Conservation (phyloP, 2,113 vertebrate genomes). For the Cygnus atratus region DNA sequence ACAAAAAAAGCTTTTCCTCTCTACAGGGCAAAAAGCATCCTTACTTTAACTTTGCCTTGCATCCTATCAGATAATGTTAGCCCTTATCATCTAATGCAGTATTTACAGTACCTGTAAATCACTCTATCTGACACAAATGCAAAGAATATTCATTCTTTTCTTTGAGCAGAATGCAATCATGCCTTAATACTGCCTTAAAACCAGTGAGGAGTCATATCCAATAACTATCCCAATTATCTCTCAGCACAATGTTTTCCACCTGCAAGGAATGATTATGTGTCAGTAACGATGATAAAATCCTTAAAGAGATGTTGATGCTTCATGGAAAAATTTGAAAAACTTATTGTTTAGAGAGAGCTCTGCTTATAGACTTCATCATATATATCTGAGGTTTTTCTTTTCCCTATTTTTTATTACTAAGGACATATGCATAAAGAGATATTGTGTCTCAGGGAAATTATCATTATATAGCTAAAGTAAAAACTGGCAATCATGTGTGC, state of each 20-base stretch:
- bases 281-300: conserved; percentile 68
- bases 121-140: conserved; percentile 67
- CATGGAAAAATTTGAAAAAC: conserved; percentile 51
- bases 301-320: conserved; percentile 67
- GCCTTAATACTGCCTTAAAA: conserved; percentile 68
- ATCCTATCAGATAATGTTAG: conserved; percentile 45
- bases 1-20: background rate
- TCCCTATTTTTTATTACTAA: conserved; percentile 63
- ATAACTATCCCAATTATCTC: conserved; percentile 75
- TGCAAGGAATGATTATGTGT: conserved; percentile 70
- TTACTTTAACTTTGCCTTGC: conserved; percentile 35
- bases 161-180: conserved; percentile 69
- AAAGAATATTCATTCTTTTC: conserved; percentile 68
- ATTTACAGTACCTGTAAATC: conserved; percentile 67
- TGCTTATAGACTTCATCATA: conserved; percentile 34
- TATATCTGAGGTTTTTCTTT: conserved; percentile 48
- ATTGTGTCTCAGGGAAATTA: conserved; percentile 32
- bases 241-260: conserved; percentile 72
- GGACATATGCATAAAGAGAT: conserved; percentile 51
- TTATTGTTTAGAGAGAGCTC: conserved; percentile 48
- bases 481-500: conserved; percentile 15
- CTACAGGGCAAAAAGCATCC: background rate
- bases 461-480: conserved; percentile 31
- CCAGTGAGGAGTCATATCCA: conserved; percentile 70
- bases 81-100: conserved; percentile 47